Conservation (phyloP, 2,797 vertebrate species). For the Pipistrellus pygmaeus region DNA sequence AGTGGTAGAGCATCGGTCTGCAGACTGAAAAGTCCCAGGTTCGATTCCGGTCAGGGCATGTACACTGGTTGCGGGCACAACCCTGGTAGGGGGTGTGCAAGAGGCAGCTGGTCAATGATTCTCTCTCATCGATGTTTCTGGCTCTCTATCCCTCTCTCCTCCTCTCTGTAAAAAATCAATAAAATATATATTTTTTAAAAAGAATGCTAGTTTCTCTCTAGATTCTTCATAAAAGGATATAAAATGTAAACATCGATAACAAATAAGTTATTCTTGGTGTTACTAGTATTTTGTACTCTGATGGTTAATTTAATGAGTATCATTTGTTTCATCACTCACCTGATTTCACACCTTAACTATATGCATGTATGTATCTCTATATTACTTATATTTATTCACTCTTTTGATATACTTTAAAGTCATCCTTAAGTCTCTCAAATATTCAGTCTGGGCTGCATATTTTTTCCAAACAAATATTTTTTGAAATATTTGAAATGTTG, state of each 20-base stretch:
- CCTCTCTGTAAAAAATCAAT: too few species aligned
- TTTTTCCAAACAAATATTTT: neutral
- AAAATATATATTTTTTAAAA: too few species aligned
- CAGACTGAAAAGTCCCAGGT: too few species aligned
- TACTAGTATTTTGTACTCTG: neutral
- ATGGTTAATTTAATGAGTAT: neutral
- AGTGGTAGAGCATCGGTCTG: too few species aligned
- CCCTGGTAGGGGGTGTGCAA: too few species aligned
- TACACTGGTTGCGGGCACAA: too few species aligned
- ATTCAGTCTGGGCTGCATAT: neutral
- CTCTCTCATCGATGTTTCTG: too few species aligned
- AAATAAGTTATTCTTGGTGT: neutral
- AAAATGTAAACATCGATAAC: neutral
- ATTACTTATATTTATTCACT: neutral
- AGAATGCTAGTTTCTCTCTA: neutral
- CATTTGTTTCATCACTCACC: neutral
- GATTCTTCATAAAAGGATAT: neutral
- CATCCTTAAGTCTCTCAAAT: neutral
- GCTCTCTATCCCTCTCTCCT: too few species aligned
- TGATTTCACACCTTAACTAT: neutral
- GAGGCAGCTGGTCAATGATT: too few species aligned
- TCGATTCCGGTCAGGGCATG: too few species aligned
- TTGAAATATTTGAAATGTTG: neutral
- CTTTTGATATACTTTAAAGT: neutral
- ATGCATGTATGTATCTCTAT: neutral